Conservation (phyloP, 2,113 vertebrate genomes). For the Manacus vitellinus region DNA sequence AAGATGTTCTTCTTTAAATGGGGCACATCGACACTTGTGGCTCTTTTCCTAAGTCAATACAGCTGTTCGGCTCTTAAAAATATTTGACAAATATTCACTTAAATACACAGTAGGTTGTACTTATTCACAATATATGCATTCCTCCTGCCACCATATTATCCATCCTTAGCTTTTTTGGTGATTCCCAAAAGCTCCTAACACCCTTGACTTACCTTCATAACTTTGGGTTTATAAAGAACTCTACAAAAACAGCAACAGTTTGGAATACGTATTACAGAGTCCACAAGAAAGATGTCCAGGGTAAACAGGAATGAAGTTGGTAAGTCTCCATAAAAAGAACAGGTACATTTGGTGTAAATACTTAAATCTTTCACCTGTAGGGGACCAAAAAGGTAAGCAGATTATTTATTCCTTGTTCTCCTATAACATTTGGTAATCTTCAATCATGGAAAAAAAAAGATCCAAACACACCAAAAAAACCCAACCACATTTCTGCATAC, state of each 20-base stretch:
- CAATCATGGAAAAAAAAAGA: background rate
- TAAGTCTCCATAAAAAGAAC: background rate
- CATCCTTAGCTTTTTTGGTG: background rate
- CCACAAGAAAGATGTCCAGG: background rate
- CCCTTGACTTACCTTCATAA: background rate
- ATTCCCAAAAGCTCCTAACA: background rate
- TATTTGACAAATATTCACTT: background rate
- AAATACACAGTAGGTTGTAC: background rate
- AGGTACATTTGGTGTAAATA: background rate
- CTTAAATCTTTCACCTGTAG: background rate
- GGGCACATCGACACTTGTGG: accelerated
- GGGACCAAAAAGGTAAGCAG: background rate
- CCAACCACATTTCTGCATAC: background rate
- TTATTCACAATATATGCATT: background rate
- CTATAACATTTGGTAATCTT: background rate
- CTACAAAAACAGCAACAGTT: background rate
- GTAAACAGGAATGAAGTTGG: background rate
- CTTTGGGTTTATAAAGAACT: background rate
- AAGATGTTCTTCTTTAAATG: background rate
- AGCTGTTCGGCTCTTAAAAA: background rate
- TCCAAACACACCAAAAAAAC: background rate
- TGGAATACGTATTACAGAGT: background rate
- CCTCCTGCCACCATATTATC: background rate
- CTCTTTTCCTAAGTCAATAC: background rate
- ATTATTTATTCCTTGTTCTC: background rate